phyloP scores from a whole-genome alignment of 2,797 vertebrate species.

The Rhodeus uyekii region DNA sequence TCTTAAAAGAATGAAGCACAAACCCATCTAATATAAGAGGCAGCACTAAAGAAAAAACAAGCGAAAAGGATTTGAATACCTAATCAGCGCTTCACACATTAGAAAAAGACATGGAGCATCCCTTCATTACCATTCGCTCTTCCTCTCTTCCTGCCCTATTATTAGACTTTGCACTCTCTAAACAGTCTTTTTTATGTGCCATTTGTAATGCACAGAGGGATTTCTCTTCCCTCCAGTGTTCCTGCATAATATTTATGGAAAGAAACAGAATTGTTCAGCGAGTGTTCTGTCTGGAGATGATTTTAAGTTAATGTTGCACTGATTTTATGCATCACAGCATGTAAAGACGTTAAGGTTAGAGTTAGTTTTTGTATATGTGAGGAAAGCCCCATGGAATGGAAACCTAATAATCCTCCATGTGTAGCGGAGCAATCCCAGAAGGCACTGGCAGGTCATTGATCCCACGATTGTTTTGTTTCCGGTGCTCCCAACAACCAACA shows the following conservation, averaged over 20 bases:
- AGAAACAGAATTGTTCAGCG: background rate
- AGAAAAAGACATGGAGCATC: background rate
- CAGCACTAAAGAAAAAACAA: background rate
- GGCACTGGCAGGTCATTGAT: too few species aligned
- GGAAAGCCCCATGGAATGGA: too few species aligned
- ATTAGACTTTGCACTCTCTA: constrained; percentile 65
- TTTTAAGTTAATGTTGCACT: background rate
- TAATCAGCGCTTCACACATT: background rate
- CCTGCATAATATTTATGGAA: background rate
- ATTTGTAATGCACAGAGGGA: constrained; percentile 56
- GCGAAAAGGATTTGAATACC: background rate
- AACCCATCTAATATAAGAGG: background rate
- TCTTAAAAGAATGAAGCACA: background rate
- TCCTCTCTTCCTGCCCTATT: constrained; percentile 61
- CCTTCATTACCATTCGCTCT: constrained; percentile 26
- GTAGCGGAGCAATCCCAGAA: too few species aligned
- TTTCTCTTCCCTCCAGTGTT: constrained; percentile 33
- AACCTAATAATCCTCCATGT: too few species aligned
- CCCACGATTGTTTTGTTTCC: too few species aligned
- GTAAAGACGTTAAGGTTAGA: background rate
- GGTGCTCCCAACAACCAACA: too few species aligned
- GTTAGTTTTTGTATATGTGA: too few species aligned
- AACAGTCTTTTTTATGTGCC: constrained; percentile 64
- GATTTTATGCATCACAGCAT: background rate
- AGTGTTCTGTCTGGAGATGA: background rate